Percentiles rank a stretch among this genome's conserved stretches.
Evolutionary conservation across 2,797 vertebrate genomes (phyloP).

Genomic region (Anguilla megastoma): DNA sequence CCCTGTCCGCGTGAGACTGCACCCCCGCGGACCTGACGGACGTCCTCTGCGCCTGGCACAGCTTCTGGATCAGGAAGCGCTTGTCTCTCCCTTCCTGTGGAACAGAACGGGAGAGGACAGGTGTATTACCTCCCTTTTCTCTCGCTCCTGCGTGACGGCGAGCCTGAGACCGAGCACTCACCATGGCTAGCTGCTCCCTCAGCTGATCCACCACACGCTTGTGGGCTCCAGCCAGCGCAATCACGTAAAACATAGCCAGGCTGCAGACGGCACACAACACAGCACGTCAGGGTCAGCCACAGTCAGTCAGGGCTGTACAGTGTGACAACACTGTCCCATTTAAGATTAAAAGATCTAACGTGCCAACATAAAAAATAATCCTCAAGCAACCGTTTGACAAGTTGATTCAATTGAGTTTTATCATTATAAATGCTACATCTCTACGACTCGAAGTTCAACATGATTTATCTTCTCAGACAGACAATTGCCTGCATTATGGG

Average conservation of each 20-base stretch:
- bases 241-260: conserved; percentile 89
- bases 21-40: conserved; percentile 18
- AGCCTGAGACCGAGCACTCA: conserved; percentile 60
- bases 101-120: conserved; percentile 8
- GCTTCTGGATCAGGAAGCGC: conserved; percentile 84
- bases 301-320: not conserved
- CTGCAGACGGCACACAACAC: conserved; percentile 62
- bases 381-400: not conserved
- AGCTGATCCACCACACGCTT: conserved; percentile 85
- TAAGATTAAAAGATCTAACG: not conserved
- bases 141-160: not conserved
- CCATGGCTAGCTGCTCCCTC: conserved; percentile 86
- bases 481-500: too few species aligned
- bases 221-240: conserved; percentile 90
- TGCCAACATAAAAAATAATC: conserved; percentile 26
- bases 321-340: not conserved
- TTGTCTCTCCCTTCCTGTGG: conserved; percentile 83
- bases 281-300: not conserved
- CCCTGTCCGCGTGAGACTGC: not conserved
- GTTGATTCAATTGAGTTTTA: not conserved
- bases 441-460: not conserved
- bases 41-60: conserved; percentile 76
- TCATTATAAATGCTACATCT: not conserved
- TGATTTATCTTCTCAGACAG: not conserved
- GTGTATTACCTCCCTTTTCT: not conserved